A percentile compares a stretch with the other conserved stretches of the same genome.
Evolutionary conservation across 2,888 invertebrate species (phyloP).

Genomic region (Ochropleura plecta): DNA sequence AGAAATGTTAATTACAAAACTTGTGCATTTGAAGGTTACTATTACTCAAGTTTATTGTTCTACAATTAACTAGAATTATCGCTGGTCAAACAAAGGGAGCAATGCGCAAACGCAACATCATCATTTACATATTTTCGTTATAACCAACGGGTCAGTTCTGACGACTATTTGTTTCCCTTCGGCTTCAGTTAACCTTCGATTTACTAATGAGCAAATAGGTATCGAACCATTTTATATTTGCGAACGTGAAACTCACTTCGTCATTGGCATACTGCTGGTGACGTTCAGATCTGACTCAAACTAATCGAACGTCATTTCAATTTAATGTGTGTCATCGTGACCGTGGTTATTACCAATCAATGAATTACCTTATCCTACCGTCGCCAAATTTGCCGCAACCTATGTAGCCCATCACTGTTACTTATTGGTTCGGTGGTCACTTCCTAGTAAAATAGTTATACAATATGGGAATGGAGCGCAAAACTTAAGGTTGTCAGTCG

Average conservation of each 20-base stretch:
- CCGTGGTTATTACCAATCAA: not conserved
- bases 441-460: not conserved
- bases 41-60: constrained; percentile 53
- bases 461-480: not conserved
- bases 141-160: not conserved
- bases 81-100: constrained; percentile 33
- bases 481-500: not conserved
- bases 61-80: constrained; percentile 13
- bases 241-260: not conserved
- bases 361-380: not conserved
- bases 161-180: constrained; percentile 1
- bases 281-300: not conserved
- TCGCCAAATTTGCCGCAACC: not conserved
- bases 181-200: constrained; percentile 16
- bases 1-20: constrained; percentile 11
- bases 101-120: constrained; percentile 17
- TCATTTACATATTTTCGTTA: constrained; percentile 33
- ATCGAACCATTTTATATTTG: constrained; percentile 5
- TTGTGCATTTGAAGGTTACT: constrained; percentile 26
- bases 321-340: not conserved
- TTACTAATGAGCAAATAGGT: constrained; percentile 19
- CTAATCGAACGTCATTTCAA: not conserved
- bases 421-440: not conserved
- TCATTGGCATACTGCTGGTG: not conserved
- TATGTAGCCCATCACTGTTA: not conserved